phyloP scores from a whole-genome alignment of 2,113 vertebrate genomes.

The Trinectes maculatus region DNA sequence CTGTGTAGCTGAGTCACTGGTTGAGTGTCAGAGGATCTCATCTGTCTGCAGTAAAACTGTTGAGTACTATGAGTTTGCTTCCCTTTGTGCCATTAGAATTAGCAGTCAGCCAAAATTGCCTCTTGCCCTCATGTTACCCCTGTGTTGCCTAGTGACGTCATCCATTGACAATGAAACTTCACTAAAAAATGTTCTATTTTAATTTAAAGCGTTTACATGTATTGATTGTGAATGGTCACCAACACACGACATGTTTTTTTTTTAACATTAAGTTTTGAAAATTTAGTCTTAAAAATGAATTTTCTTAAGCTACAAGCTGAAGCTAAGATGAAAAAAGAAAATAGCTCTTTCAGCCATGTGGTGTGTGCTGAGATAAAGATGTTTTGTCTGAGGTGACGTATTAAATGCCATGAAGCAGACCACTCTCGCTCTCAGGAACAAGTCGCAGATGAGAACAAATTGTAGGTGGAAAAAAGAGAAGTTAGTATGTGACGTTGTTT shows the following conservation, averaged over 20 bases:
- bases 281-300: not conserved
- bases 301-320: not conserved
- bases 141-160: slow-evolving; percentile 32
- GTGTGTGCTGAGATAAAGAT: not conserved
- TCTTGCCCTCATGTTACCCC: slow-evolving; percentile 43
- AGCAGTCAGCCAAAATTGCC: slow-evolving; percentile 33
- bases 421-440: not conserved
- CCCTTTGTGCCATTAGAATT: slow-evolving; percentile 47
- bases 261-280: not conserved
- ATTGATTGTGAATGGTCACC: slow-evolving; percentile 3
- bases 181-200: not conserved
- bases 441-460: not conserved
- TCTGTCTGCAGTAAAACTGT: slow-evolving; percentile 3
- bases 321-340: not conserved
- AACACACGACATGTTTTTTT: not conserved
- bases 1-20: slow-evolving; percentile 3
- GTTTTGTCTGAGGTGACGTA: not conserved
- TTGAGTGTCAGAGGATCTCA: slow-evolving; percentile 20
- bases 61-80: slow-evolving; percentile 13
- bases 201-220: slow-evolving; percentile 1
- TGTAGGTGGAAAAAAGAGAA: slow-evolving; percentile 23
- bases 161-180: slow-evolving; percentile 5
- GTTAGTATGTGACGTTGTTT: slow-evolving; percentile 35
- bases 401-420: slow-evolving; percentile 5
- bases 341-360: not conserved